Percentiles rank a stretch among this genome's conserved stretches.
Conservation (phyloP, 1,140 invertebrate genomes). For the Lordiphosa stackelbergi region DNA sequence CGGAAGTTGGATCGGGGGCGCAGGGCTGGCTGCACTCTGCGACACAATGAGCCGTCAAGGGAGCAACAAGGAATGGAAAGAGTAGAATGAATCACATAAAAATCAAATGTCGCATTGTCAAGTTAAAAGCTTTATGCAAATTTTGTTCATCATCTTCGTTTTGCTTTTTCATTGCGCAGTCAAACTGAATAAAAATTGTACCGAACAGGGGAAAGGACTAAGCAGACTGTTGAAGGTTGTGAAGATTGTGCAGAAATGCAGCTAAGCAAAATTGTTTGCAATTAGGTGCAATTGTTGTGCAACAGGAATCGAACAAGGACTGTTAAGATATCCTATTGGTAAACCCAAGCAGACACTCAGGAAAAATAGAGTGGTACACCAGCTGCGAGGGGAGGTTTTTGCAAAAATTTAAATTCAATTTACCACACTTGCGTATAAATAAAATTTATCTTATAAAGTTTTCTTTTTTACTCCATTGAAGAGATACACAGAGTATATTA, state of each 20-base stretch:
- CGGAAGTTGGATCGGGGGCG: slow-evolving; percentile 31
- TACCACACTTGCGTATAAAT: too few species aligned
- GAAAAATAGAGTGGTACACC: too few species aligned
- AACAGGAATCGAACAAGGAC: slow-evolving; percentile 25
- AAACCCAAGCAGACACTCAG: too few species aligned
- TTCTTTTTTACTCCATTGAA: too few species aligned
- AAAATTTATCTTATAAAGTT: too few species aligned
- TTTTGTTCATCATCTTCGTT: slow-evolving; percentile 13
- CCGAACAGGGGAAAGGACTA: slow-evolving; percentile 8
- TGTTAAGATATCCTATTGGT: slow-evolving; percentile 11
- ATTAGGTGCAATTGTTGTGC: slow-evolving; percentile 48
- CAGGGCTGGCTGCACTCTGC: slow-evolving; percentile 13
- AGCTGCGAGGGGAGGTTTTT: too few species aligned
- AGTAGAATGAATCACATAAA: slow-evolving; percentile 46
- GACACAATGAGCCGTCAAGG: background rate
- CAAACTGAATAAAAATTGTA: slow-evolving; percentile 38
- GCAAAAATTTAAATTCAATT: too few species aligned
- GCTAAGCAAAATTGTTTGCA: slow-evolving; percentile 22
- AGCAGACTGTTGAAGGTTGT: slow-evolving; percentile 3
- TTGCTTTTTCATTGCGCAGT: slow-evolving; percentile 15
- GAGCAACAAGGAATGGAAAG: background rate
- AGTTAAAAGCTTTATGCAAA: slow-evolving; percentile 56
- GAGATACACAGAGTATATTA: too few species aligned
- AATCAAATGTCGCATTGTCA: slow-evolving; percentile 48
- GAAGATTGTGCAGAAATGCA: slow-evolving; percentile 9